Conservation (phyloP, 2,888 invertebrate species). For the Idaea dimidiata region DNA sequence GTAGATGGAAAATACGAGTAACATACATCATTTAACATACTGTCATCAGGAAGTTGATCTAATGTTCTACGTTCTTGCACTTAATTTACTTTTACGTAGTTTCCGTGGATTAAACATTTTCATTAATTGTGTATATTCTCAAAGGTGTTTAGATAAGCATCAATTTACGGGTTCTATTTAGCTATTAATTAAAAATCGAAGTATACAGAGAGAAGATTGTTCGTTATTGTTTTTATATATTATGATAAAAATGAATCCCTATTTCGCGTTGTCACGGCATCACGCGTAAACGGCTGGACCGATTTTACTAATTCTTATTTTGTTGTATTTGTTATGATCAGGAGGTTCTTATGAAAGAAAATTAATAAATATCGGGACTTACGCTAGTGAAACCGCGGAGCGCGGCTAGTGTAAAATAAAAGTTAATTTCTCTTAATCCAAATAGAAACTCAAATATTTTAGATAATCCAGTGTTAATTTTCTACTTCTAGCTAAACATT, state of each 20-base stretch:
- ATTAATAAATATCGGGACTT: too few species aligned
- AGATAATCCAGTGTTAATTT: not conserved
- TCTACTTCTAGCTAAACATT: constrained; percentile 2
- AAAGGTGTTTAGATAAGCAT: not conserved
- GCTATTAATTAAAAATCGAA: not conserved
- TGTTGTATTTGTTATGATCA: too few species aligned
- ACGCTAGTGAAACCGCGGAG: too few species aligned
- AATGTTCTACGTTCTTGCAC: too few species aligned
- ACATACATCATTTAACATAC: not conserved
- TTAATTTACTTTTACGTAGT: not conserved
- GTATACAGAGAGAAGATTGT: not conserved
- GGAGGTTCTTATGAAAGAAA: too few species aligned
- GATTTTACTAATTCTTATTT: too few species aligned
- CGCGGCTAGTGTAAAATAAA: too few species aligned
- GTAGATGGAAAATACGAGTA: not conserved
- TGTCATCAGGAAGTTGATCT: not conserved
- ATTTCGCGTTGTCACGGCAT: too few species aligned
- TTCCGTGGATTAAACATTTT: not conserved
- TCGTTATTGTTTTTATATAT: not conserved
- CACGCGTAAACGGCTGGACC: too few species aligned
- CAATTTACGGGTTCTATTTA: not conserved
- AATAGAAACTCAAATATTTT: not conserved
- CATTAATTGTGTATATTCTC: not conserved
- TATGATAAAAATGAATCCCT: too few species aligned
- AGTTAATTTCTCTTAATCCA: not conserved